phyloP scores from a whole-genome alignment of 2,888 invertebrate genomes.

The Sisyra terminalis region DNA sequence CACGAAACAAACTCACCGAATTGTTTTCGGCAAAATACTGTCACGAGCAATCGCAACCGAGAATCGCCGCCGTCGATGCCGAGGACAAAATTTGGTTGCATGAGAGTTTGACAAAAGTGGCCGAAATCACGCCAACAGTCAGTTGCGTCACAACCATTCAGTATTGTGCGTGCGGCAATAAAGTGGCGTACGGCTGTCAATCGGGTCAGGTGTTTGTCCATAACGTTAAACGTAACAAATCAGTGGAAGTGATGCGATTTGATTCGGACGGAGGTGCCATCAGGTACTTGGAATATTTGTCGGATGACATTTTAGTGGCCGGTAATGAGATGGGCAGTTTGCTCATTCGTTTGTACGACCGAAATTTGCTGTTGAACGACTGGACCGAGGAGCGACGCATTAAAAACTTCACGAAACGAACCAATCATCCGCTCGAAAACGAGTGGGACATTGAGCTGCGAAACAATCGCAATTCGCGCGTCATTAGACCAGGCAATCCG shows the following conservation, averaged over 20 bases:
- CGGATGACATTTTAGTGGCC: conserved; percentile 11
- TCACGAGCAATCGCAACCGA: conserved; percentile 9
- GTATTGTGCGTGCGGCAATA: conserved; percentile 12
- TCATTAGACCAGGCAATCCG: neutral
- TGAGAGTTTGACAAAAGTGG: neutral
- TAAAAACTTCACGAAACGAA: too few species aligned
- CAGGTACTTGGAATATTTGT: conserved; percentile 10
- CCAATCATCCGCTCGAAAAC: too few species aligned
- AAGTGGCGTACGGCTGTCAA: conserved; percentile 19
- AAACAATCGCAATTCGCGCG: neutral
- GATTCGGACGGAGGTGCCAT: conserved; percentile 6
- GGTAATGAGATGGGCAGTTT: conserved; percentile 11
- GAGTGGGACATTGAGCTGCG: neutral
- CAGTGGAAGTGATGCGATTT: conserved; percentile 14
- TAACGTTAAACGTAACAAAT: conserved; percentile 16
- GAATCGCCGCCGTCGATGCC: conserved; percentile 15
- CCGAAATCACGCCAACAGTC: neutral
- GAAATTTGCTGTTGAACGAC: neutral
- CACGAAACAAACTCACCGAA: conserved; percentile 13
- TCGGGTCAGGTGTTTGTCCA: conserved; percentile 19
- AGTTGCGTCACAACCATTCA: conserved; percentile 12
- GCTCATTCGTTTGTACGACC: conserved; percentile 7
- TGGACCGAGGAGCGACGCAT: too few species aligned
- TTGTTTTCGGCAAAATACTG: conserved; percentile 18
- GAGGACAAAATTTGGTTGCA: conserved; percentile 13